Evolutionary conservation across 2,113 vertebrate species (phyloP), one percentile per base, ranked within the genome.

Genomic region (Antennarius striatus): DNA sequence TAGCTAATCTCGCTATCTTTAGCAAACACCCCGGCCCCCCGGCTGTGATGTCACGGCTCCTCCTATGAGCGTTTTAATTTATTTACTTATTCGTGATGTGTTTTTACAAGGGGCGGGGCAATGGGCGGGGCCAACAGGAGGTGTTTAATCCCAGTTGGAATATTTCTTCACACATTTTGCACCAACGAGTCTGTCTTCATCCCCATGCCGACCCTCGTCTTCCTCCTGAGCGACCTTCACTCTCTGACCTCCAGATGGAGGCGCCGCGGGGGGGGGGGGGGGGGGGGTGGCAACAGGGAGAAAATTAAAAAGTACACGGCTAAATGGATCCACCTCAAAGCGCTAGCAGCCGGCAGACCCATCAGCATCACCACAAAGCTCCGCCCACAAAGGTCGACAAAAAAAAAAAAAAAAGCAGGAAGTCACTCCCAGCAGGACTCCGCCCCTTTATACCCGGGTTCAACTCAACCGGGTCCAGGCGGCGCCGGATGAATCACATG

Each of bases 221-320:
- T 51, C 63, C 63, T 75, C 62, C 10, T 30, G 56, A 87, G 68
- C 86, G 90, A 84, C 92, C 92, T 93, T 92, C 90, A 88, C 71
- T 67, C 68, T 84, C 82, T 92, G 91, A 91, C 92, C 92, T 93
- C 92, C 92, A 93, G 91, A 92, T 92, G 91, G 91, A 90, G 89
- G 79, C 87, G 85, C 88, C 76, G 73, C 84, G 57, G 91, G 91
- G 85, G 86, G 79, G 84, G 72, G 64, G 73, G 75, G 3, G 32
- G 6, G 32, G 32, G n/a, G n/a, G n/a, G n/a, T n/a, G 80, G 87
- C 81, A 86, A 90, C 59, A 75, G 87, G 83, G 87, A 86, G 88
- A 91, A 92, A 92, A 91, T 92, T 86, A 90, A 91, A 91, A 89
- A 86, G 84, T 82, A 22, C 22, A 22, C 22, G 22, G 2, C 58